Conservation (phyloP, 92 coral and sea anemone genomes). For the Phenganax stokvisi region DNA sequence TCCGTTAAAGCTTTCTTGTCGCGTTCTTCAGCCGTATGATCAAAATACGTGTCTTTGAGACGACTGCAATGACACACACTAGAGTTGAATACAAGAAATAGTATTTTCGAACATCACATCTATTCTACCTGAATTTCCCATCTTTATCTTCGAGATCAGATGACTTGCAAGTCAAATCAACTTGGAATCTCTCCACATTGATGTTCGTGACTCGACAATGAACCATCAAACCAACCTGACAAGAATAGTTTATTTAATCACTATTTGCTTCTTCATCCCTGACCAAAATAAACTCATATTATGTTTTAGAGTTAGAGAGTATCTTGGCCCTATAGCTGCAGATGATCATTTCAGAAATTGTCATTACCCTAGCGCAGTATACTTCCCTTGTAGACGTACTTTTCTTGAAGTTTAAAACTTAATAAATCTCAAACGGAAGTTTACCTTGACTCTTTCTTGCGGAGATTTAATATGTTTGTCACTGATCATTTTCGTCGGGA, state of each 20-base stretch:
- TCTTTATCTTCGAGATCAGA: constrained; percentile 91
- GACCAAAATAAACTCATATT: too few relatives aligned
- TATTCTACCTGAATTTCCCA: constrained; percentile 69
- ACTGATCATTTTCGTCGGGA: constrained; percentile 94
- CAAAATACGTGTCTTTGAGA: constrained; percentile 77
- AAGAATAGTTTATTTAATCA: too few relatives aligned
- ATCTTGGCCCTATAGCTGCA: too few relatives aligned
- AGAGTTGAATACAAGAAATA: background rate
- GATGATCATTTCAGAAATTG: background rate
- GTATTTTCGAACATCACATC: background rate
- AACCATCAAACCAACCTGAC: constrained; percentile 79
- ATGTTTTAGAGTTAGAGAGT: background rate
- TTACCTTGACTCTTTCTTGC: constrained; percentile 92
- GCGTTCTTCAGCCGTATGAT: constrained; percentile 67
- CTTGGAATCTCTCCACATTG: constrained; percentile 86
- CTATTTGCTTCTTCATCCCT: too few relatives aligned
- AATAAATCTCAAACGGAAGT: background rate
- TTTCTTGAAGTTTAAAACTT: background rate
- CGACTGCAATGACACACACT: constrained; percentile 43
- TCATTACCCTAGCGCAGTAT: background rate
- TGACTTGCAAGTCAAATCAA: constrained; percentile 79
- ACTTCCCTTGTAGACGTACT: background rate
- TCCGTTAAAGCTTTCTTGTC: constrained; percentile 81
- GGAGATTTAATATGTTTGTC: constrained; percentile 83
- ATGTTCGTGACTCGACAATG: constrained; percentile 89